A percentile compares a stretch with the other conserved stretches of the same genome.
These are phyloP conservation scores for Sciurus niger DNA, from an alignment of 2,113 vertebrate genomes.

Conservation along the genomic window DNA sequence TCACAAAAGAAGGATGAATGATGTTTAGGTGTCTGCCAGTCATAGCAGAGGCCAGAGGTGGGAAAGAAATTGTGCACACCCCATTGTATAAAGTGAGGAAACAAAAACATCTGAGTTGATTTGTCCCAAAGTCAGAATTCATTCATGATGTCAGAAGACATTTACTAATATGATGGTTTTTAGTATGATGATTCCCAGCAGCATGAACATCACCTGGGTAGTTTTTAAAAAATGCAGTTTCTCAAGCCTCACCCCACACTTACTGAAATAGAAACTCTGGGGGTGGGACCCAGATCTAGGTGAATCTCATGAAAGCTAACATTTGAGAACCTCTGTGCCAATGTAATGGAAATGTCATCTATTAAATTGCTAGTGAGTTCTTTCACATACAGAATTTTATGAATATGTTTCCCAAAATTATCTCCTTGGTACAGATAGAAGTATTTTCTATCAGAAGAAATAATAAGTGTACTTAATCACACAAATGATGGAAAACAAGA, in stretches of 20 bases:
- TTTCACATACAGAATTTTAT: neutral
- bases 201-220: neutral
- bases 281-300: neutral
- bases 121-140: neutral
- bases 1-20: constrained; percentile 20
- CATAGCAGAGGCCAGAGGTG: neutral
- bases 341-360: neutral
- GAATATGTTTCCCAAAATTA: constrained; percentile 33
- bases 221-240: neutral
- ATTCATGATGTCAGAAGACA: neutral
- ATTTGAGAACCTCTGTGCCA: neutral
- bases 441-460: constrained; percentile 53
- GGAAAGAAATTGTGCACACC: neutral
- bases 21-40: neutral
- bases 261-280: neutral
- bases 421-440: neutral
- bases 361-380: neutral
- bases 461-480: constrained; percentile 2
- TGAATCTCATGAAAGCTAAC: neutral
- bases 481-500: constrained; percentile 22
- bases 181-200: neutral
- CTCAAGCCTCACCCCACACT: neutral
- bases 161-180: neutral
- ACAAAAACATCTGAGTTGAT: neutral
- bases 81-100: neutral